Percentiles rank a stretch among this genome's conserved stretches.
These are phyloP conservation scores for Calypte anna DNA, from an alignment of 2,113 vertebrate species.

Conservation along the genomic window DNA sequence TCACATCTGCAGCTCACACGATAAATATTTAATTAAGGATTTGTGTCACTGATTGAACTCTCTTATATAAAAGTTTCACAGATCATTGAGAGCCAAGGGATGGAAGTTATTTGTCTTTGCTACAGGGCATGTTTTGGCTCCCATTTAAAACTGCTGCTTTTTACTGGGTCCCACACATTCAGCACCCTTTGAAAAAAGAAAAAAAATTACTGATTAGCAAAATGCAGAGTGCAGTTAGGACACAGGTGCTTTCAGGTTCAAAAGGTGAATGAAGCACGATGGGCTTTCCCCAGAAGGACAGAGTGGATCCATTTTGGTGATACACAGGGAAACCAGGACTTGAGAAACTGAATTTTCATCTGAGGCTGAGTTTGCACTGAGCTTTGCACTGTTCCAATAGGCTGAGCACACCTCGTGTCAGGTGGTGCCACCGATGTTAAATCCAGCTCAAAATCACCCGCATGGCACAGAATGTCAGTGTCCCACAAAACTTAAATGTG, in stretches of 20 bases:
- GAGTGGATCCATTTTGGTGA: not conserved
- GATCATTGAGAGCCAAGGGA: constrained; percentile 14
- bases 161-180: not conserved
- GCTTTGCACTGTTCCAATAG: not conserved
- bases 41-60: constrained; percentile 65
- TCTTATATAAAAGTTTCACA: constrained; percentile 41
- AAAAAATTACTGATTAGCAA: not conserved
- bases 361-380: not conserved
- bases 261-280: not conserved
- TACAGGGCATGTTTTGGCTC: constrained; percentile 22
- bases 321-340: not conserved
- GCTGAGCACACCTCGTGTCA: not conserved
- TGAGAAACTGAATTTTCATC: not conserved
- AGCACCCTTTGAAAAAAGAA: not conserved
- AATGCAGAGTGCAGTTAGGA: not conserved
- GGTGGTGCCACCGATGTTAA: not conserved
- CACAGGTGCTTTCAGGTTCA: not conserved
- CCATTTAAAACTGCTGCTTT: constrained; percentile 9
- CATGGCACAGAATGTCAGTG: not conserved
- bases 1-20: constrained; percentile 38
- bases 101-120: constrained; percentile 10
- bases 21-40: constrained; percentile 69
- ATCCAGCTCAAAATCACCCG: not conserved
- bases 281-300: not conserved
- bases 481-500: constrained; percentile 47